These are phyloP conservation scores for Nansenia antarctica DNA, from an alignment of 2,113 vertebrate species.

Conservation along the genomic window DNA sequence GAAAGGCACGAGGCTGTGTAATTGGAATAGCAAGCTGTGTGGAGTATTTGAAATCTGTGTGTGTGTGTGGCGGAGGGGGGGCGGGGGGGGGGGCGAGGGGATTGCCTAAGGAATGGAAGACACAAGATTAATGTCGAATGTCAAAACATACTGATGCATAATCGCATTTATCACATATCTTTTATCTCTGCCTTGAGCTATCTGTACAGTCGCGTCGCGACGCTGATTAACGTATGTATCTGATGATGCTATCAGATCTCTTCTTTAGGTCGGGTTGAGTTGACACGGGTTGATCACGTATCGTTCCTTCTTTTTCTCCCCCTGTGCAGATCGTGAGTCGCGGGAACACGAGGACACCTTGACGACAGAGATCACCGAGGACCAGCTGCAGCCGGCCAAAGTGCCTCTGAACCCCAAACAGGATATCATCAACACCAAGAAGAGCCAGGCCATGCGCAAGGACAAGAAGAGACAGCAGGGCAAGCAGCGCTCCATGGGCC, in stretches of 20 bases:
- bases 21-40: constrained; percentile 19
- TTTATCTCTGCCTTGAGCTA: too few species aligned
- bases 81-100: too few species aligned
- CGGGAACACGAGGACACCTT: constrained; percentile 85
- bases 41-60: constrained; percentile 1
- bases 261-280: neutral
- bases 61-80: too few species aligned
- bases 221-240: too few species aligned
- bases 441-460: constrained; percentile 87
- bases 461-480: constrained; percentile 85
- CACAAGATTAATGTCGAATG: too few species aligned
- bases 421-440: constrained; percentile 82
- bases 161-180: too few species aligned
- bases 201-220: too few species aligned
- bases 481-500: constrained; percentile 80
- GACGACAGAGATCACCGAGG: constrained; percentile 85
- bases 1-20: constrained; percentile 52
- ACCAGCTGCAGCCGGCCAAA: constrained; percentile 81
- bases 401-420: constrained; percentile 72
- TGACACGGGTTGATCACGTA: neutral
- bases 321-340: constrained; percentile 83
- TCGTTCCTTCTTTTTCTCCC: too few species aligned
- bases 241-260: too few species aligned
- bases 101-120: too few species aligned
- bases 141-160: too few species aligned